Conservation (phyloP, 2,888 invertebrate species). For the Pheosia gnoma region DNA sequence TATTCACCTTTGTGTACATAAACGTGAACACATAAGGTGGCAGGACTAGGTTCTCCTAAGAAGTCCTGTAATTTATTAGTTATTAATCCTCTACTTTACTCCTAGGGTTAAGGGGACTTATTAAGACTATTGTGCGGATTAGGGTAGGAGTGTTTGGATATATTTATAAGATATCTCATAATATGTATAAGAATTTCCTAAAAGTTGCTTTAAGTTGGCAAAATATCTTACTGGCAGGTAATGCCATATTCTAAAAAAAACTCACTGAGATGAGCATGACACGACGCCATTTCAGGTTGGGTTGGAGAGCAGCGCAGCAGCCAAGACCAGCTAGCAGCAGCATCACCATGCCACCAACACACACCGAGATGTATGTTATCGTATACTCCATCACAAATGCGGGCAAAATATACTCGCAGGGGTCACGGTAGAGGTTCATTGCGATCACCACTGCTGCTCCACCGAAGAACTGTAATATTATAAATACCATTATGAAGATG, state of each 20-base stretch:
- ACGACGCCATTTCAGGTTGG: background rate
- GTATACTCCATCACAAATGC: background rate
- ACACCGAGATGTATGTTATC: background rate
- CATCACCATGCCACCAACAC: background rate
- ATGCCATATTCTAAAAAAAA: background rate
- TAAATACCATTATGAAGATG: background rate
- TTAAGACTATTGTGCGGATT: too few relatives aligned
- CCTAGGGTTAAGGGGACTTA: too few relatives aligned
- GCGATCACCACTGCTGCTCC: background rate
- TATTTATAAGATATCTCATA: too few relatives aligned
- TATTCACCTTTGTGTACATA: too few relatives aligned
- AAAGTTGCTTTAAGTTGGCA: too few relatives aligned
- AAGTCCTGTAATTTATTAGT: too few relatives aligned
- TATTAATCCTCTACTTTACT: too few relatives aligned
- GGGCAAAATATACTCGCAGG: background rate
- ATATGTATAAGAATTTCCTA: too few relatives aligned
- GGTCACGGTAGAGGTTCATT: background rate
- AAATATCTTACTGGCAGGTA: too few relatives aligned
- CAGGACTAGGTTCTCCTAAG: too few relatives aligned
- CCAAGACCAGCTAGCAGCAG: background rate
- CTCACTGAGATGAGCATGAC: background rate
- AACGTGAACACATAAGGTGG: too few relatives aligned
- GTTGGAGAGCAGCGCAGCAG: background rate
- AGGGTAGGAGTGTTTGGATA: too few relatives aligned
- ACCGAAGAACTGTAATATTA: background rate